Percentiles rank a stretch among this genome's conserved stretches.
phyloP scores from a whole-genome alignment of 2,797 vertebrate species.

The Simalia tracyae region DNA sequence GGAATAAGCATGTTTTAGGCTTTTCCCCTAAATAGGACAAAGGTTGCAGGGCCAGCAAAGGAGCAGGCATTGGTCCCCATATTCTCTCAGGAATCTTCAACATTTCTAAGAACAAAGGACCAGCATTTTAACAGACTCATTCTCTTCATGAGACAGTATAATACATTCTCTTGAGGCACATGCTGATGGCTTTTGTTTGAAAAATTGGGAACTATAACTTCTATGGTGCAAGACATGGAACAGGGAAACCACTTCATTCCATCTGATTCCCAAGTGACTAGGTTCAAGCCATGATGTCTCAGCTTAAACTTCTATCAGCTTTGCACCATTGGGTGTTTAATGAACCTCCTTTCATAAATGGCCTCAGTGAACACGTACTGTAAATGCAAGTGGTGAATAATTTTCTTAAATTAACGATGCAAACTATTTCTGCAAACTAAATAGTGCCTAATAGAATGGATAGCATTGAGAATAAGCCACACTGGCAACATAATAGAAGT shows the following conservation, averaged over 20 bases:
- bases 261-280: background rate
- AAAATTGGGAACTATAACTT: background rate
- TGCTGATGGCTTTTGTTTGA: background rate
- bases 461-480: background rate
- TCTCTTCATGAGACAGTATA: background rate
- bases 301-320: background rate
- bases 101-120: background rate
- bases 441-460: background rate
- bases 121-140: background rate
- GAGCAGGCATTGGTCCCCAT: background rate
- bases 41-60: constrained; percentile 10
- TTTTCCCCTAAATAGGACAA: background rate
- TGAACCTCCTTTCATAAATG: background rate
- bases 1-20: background rate
- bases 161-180: background rate
- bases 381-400: background rate
- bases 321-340: background rate
- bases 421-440: background rate
- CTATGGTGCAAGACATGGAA: background rate
- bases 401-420: background rate
- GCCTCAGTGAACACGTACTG: too few species aligned
- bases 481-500: too few species aligned
- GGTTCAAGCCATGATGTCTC: background rate
- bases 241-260: background rate
- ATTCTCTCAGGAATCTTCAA: background rate